Evolutionary conservation across 2,797 vertebrate species (phyloP), one percentile per base, ranked within the genome.

Genomic region (Pteropus rufus): DNA sequence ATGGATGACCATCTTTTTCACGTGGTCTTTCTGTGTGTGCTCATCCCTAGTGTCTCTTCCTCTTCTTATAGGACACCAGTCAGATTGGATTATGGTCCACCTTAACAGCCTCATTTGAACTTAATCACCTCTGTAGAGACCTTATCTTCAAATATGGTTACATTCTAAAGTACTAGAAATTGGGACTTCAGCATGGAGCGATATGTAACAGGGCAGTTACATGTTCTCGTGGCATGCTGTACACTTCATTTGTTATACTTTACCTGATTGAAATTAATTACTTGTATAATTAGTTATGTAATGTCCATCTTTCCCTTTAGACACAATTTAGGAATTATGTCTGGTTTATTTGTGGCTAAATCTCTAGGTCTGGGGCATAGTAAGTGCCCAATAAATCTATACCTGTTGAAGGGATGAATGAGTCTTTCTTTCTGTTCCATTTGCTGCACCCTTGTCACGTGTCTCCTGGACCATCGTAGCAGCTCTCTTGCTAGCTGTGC

Each of bases 271-370:
- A 80, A 88, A 44, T 54, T 21, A 65, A 36, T 80, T n/a, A 49
- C 24, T 54, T 39, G 8, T 58, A 16, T 31, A 56, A 67, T 65
- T 84, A 67, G 2, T 34, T 41, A 52, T 9, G 21, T n/a, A 31
- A 16, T 73, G 60, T 58, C 60, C 21, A 7, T 58, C 46, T 60
- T 65, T 5, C 29, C 21, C 10, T 84, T 67, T 77, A 46, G 31
- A 36, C 26, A 49, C 15, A 49, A 16, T 49, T 49, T 49, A 80
- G 24, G 29, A 93, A 83, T 14, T 44, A 21, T 62, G 54, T 83
- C 75, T 84, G 23, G 49, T 77, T 92, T 60, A 7, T 39, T 12
- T 79, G 75, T 39, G 75, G 52, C 46, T 91, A 18, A 41, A 72
- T 85, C 36, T 73, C 36, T 86, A 39, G n/a, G 9, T 26, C 23